Conservation (phyloP, 2,797 vertebrate species). For the Enteromius argenteus region DNA sequence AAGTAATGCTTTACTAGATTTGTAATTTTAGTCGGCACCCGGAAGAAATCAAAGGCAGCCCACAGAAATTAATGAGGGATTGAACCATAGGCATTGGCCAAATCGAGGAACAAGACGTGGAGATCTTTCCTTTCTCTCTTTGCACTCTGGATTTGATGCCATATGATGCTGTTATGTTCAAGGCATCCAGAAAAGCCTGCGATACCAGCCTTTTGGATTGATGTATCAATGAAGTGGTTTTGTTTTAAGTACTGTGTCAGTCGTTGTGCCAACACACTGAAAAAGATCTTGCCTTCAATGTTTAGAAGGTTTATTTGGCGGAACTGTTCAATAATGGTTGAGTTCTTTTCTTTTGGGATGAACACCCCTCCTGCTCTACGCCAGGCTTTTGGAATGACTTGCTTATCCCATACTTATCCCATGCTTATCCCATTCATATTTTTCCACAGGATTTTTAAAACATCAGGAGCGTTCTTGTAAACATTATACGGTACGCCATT, state of each 20-base stretch:
- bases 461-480: conserved; percentile 52
- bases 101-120: not conserved
- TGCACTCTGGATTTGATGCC: not conserved
- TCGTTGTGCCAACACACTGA: not conserved
- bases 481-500: not conserved
- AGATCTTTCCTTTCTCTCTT: conserved; percentile 2
- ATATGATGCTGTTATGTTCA: conserved; percentile 10
- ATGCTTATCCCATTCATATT: conserved; percentile 31
- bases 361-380: conserved; percentile 16
- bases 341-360: not conserved
- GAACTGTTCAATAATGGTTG: not conserved
- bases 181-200: not conserved
- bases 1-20: conserved; percentile 1
- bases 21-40: not conserved
- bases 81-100: not conserved
- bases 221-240: not conserved
- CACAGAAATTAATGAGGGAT: not conserved
- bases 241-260: not conserved
- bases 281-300: conserved; percentile 33
- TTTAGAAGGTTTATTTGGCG: conserved; percentile 41
- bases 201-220: not conserved
- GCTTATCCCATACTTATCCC: conserved; percentile 34
- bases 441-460: conserved; percentile 31
- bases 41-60: conserved; percentile 41
- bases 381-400: conserved; percentile 16